These are phyloP conservation scores for Pterostichus madidus DNA, from an alignment of 2,888 invertebrate species.

Conservation along the genomic window DNA sequence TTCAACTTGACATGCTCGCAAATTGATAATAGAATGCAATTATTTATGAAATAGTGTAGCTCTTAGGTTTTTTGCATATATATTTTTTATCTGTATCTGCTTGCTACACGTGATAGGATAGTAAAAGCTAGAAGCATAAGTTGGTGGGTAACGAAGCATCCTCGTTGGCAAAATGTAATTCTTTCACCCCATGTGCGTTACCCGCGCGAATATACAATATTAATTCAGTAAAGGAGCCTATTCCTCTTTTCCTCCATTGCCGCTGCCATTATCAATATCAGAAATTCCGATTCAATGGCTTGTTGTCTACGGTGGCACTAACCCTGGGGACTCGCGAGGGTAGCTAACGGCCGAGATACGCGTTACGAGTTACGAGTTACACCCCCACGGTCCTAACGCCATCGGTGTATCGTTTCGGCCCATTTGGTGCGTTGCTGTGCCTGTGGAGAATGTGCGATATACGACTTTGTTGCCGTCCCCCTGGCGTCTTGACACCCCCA, in stretches of 20 bases:
- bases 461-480: background rate
- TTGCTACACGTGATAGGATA: too few species aligned
- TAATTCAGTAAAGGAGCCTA: conserved; percentile 32
- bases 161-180: background rate
- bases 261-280: conserved; percentile 55
- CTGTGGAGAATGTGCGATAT: conserved; percentile 29
- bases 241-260: conserved; percentile 36
- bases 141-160: background rate
- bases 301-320: background rate
- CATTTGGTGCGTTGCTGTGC: conserved; percentile 45
- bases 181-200: conserved; percentile 36
- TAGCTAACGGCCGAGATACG: conserved; percentile 12
- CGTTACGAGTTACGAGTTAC: conserved; percentile 24
- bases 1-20: background rate
- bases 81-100: too few species aligned
- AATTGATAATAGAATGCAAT: background rate
- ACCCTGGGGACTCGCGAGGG: conserved; percentile 8
- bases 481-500: background rate
- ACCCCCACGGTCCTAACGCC: conserved; percentile 30
- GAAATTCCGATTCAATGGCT: conserved; percentile 53
- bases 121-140: background rate
- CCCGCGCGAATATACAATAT: conserved; percentile 40
- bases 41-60: background rate
- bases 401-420: conserved; percentile 57
- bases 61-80: too few species aligned